Evolutionary conservation across 2,797 vertebrate species (phyloP), one percentile per base, ranked within the genome.

Genomic region (Sandelia bainsii): DNA sequence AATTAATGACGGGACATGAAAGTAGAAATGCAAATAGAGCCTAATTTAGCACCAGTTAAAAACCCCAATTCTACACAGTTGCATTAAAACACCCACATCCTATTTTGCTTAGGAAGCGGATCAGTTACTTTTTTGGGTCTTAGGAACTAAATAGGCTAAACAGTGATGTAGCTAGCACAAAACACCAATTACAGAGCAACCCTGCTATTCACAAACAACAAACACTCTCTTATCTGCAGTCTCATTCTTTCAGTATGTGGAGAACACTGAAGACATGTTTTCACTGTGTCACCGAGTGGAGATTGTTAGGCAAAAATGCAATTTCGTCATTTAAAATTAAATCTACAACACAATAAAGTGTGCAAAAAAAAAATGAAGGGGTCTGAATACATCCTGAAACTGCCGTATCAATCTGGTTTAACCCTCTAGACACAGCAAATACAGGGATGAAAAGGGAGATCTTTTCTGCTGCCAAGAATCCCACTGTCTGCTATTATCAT

Each of bases 131-230:
- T 87, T 60, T 40, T 27, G 52, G 66, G 64, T 79, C 54, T 87
- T 65, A 69, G 77, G 59, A 76, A 81, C 79, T 72, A 77, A 91
- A 89, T 25, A 68, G 60, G 49, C 79, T 88, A 86, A 88, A 90
- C 70, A 86, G 71, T 87, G 77, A 91, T 85, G 82, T 60, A 62
- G 80, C 75, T 58, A 59, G 51, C 72, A 81, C 79, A 92, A 93
- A 93, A 93, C 82, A 90, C 72, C 89, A 90, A 89, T 93, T 93
- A 93, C 74, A 83, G 81, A 46, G 49, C 72, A 87, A 74, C 82
- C 79, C 82, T 84, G 75, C 82, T 72, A 88, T 85, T 88, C 79
- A 85, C 66, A 60, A 83, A 80, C 87, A 87, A 89, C 85, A 90
- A 91, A 72, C 68, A 39, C 44, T 77, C 89, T 89, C 90, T 93